These are phyloP conservation scores for Aleiodes sp. DNA, from an alignment of 1,140 invertebrate genomes.

Conservation along the genomic window DNA sequence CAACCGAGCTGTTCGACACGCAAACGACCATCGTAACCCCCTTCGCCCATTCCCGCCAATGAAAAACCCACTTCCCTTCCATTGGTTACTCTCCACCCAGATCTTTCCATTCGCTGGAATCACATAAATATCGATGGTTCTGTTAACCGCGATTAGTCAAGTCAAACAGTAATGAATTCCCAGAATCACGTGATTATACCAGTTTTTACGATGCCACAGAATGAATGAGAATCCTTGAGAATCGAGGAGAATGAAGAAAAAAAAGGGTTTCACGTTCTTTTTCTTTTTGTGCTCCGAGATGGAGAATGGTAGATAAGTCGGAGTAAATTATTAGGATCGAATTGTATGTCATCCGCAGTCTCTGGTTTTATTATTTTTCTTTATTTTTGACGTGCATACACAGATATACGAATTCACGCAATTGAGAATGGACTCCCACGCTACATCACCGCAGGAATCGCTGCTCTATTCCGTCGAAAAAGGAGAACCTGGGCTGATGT, in stretches of 20 bases:
- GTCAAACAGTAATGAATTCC: neutral
- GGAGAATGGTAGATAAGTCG: slow-evolving; percentile 12
- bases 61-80: too few relatives aligned
- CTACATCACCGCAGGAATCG: neutral
- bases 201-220: slow-evolving; percentile 17
- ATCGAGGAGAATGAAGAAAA: neutral
- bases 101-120: neutral
- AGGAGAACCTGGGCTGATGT: slow-evolving; percentile 3
- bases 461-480: neutral
- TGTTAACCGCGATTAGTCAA: neutral
- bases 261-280: neutral
- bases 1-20: too few relatives aligned
- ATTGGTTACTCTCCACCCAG: too few relatives aligned
- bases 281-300: neutral
- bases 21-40: too few relatives aligned
- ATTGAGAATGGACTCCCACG: slow-evolving; percentile 7
- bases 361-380: neutral
- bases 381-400: slow-evolving; percentile 2
- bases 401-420: slow-evolving; percentile 17
- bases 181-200: slow-evolving; percentile 18
- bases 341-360: slow-evolving; percentile 7
- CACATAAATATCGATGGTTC: neutral
- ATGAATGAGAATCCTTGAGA: slow-evolving; percentile 11
- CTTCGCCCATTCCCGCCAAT: too few relatives aligned
- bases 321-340: slow-evolving; percentile 26